Evolutionary conservation across 2,888 invertebrate species (phyloP).

Genomic region (Ophioninae sp.): DNA sequence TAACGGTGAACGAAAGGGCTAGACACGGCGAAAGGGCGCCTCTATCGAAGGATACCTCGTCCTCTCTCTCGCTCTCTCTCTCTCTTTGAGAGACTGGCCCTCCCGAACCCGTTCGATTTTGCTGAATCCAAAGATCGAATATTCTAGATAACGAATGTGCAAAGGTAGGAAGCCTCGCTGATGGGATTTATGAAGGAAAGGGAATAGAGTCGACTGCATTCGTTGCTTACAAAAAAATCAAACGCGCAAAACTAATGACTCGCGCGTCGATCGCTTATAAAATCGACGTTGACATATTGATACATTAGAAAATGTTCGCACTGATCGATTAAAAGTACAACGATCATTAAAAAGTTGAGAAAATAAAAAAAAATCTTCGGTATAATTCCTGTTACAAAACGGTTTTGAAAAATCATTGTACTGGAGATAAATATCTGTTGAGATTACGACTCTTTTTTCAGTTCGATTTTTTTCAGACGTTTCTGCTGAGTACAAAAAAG

Average conservation of each 20-base stretch:
- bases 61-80: constrained; percentile 38
- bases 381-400: neutral
- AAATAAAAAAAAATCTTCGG: neutral
- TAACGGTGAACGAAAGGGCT: constrained; percentile 23
- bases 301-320: neutral
- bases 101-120: constrained; percentile 45
- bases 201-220: neutral
- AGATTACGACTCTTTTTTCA: neutral
- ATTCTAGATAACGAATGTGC: constrained; percentile 49
- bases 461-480: too few species aligned
- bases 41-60: constrained; percentile 43
- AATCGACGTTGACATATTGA: neutral
- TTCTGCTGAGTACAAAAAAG: too few species aligned
- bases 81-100: neutral
- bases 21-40: neutral
- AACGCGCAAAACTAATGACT: constrained; percentile 5
- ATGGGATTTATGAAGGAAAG: constrained; percentile 5
- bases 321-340: neutral
- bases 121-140: constrained; percentile 59
- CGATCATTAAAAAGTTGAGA: neutral
- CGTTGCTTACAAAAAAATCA: constrained; percentile 1
- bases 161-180: constrained; percentile 4
- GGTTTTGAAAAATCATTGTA: neutral
- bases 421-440: neutral
- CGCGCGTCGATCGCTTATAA: neutral